phyloP scores from a whole-genome alignment of 2,888 invertebrate genomes.

The Caenorhabditis sp. region DNA sequence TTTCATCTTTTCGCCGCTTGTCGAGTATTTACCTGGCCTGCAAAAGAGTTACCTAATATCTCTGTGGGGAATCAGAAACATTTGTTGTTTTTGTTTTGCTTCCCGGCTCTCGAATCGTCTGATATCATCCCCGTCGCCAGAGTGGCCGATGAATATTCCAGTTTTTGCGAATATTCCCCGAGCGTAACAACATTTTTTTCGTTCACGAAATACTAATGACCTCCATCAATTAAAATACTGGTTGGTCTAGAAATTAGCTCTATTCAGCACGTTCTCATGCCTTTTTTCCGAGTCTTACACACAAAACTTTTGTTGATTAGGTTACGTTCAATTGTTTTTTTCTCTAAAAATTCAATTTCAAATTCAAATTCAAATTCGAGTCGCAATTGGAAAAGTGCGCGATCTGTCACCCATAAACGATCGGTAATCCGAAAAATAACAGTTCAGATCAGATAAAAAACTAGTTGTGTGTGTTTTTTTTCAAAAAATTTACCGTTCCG shows the following conservation, averaged over 20 bases:
- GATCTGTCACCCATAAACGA: slow-evolving; percentile 44
- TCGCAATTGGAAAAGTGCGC: slow-evolving; percentile 26
- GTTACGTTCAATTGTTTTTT: no score
- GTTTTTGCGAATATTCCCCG: slow-evolving; percentile 21
- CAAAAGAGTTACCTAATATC: slow-evolving; percentile 22
- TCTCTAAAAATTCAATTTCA: background rate
- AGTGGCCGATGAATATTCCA: slow-evolving; percentile 48
- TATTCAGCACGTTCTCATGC: background rate
- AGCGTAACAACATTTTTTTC: slow-evolving; percentile 33
- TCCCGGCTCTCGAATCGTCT: slow-evolving; percentile 13
- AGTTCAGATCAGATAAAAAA: slow-evolving; percentile 47
- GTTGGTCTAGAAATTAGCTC: background rate
- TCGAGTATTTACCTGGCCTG: slow-evolving; percentile 29
- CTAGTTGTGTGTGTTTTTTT: slow-evolving; percentile 34
- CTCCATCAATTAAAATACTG: slow-evolving; percentile 21
- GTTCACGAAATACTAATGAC: slow-evolving; percentile 51
- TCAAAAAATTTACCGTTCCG: slow-evolving; percentile 34
- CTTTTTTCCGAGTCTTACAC: background rate
- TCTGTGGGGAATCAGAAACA: slow-evolving; percentile 15
- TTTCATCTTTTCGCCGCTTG: slow-evolving; percentile 11
- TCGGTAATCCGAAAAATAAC: slow-evolving; percentile 49
- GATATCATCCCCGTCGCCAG: slow-evolving; percentile 18
- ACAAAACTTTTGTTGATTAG: no score
- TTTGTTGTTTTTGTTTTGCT: slow-evolving; percentile 35
- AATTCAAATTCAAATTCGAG: background rate